phyloP scores from a whole-genome alignment of 2,113 vertebrate species.

The Clarias batrachus region DNA sequence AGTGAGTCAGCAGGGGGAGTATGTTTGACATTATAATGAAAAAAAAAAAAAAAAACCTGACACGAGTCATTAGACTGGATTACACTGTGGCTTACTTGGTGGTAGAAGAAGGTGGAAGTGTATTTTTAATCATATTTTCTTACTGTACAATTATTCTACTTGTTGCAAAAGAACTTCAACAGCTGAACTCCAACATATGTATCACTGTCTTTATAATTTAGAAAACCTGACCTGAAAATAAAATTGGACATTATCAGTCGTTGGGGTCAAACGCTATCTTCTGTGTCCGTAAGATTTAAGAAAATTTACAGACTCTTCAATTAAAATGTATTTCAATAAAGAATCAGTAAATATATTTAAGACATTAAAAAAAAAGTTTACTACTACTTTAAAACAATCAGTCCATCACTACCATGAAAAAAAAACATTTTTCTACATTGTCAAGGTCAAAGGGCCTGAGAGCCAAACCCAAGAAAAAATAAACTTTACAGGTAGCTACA shows the following conservation, averaged over 20 bases:
- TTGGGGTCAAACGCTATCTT: not conserved
- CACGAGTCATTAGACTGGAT: not conserved
- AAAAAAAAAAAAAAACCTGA: not conserved
- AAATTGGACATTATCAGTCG: no score
- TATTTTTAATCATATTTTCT: not conserved
- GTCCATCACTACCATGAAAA: no score
- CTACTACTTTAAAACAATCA: not conserved
- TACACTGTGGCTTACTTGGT: not conserved
- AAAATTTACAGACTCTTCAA: not conserved
- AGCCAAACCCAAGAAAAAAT: not conserved
- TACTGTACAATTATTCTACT: not conserved
- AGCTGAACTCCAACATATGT: not conserved
- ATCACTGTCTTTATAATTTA: not conserved
- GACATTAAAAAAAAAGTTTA: not conserved
- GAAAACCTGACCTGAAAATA: not conserved
- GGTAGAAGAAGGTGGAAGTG: not conserved
- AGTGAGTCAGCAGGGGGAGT: slow-evolving; percentile 45
- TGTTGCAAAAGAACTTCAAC: not conserved
- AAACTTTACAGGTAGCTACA: not conserved
- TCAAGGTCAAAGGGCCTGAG: not conserved
- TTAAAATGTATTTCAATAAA: not conserved
- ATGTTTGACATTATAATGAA: no score
- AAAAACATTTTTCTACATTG: no score
- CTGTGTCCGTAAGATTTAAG: not conserved
- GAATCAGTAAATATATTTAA: not conserved